Conservation (phyloP, 1,140 invertebrate species). For the Hypothenemus hampei region DNA sequence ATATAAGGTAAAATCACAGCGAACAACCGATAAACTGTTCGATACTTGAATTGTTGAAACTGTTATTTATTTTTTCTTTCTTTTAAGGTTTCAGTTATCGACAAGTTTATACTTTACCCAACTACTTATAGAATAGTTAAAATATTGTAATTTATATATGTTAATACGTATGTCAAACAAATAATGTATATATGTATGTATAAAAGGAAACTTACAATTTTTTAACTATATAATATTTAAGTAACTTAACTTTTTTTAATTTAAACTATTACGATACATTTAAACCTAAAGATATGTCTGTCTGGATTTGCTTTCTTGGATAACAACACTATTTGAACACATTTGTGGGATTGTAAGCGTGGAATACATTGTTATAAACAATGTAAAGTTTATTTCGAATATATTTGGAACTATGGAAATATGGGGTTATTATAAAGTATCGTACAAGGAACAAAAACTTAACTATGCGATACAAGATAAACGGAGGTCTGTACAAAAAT, state of each 20-base stretch:
- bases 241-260: neutral
- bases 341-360: conserved; percentile 5
- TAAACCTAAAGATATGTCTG: neutral
- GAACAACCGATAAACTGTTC: conserved; percentile 15
- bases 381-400: neutral
- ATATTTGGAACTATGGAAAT: neutral
- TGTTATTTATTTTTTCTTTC: neutral
- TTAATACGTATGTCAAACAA: neutral
- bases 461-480: neutral
- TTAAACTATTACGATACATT: neutral
- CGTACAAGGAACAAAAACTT: neutral
- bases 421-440: neutral
- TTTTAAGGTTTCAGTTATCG: too few species aligned
- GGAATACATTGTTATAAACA: neutral
- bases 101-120: conserved; percentile 9
- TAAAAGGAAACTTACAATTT: conserved; percentile 2
- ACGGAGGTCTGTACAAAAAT: neutral
- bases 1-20: conserved; percentile 17
- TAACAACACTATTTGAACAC: neutral
- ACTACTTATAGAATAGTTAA: conserved; percentile 4
- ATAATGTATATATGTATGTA: neutral
- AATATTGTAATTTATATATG: conserved; percentile 4
- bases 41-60: conserved; percentile 1
- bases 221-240: conserved; percentile 1
- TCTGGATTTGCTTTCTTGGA: neutral